Base-by-base conservation (phyloP, 1,140 invertebrate species). In the Homarus americanus region DNA sequence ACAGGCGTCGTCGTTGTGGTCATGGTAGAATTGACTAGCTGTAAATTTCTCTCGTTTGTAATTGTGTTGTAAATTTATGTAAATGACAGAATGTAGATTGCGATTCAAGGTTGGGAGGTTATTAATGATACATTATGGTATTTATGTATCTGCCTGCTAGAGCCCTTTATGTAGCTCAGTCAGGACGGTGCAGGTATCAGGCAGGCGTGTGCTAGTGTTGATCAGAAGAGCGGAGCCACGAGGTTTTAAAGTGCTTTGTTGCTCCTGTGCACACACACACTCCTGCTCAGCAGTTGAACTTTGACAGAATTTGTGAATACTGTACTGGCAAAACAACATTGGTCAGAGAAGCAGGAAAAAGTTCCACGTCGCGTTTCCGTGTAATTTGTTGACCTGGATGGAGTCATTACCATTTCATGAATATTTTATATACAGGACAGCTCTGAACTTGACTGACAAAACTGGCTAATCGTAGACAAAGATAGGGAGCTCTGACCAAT, bases 391-490 rank as follows among this genome's bases (percentile, higher is more conserved):
- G n/a, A 69, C 32, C 32, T 69, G 32, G 32, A 69, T 32, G 7
- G 63, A 69, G 63, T 69, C 28, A 69, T 69, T 69, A 69, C 63
- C 63, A 69, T 69, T 32, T 69, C 63, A 32, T 69, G 63, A 69
- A 69, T 69, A 69, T 69, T 24, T 32, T 32, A 32, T 7, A 32
- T 28, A 28, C 28, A 69, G 63, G 24, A 28, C 63, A 69, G n/a
- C 28, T 5, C 63, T 69, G 2, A 17, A 24, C 53, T 10, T 0
- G n/a, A 32, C 63, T 9, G n/a, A n/a, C 9, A 69, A 12, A 7
- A 28, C 63, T 69, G 63, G 28, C n/a, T n/a, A 28, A 10, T 66
- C 63, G 5, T 66, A 32, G 63, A 24, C 28, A 66, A 5, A 20
- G 63, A 28, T n/a, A 28, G n/a, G 63, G 20, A 66, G 24, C 28